A percentile compares a stretch with the other conserved stretches of the same genome.
Evolutionary conservation across 2,113 vertebrate species (phyloP).

Genomic region (Brachyistius frenatus): DNA sequence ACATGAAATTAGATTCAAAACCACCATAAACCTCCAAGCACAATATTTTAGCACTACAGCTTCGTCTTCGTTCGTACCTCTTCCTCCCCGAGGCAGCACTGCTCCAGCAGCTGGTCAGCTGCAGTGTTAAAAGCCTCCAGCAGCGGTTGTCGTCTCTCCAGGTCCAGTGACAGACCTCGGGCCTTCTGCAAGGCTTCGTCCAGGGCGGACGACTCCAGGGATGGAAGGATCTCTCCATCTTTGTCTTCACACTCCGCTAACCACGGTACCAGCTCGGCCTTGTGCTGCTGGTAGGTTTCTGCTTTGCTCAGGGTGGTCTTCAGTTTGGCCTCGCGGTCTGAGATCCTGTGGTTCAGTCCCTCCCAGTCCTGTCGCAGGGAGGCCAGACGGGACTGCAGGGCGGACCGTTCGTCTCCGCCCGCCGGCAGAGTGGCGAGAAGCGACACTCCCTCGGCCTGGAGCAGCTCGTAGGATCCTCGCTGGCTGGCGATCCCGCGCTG

Average conservation of each 20-base stretch:
- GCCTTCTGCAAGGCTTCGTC: constrained; percentile 90
- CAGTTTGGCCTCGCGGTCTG: constrained; percentile 85
- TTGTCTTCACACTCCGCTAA: constrained; percentile 88
- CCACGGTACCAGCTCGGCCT: constrained; percentile 90
- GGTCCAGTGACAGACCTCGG: constrained; percentile 88
- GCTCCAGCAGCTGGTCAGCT: constrained; percentile 92
- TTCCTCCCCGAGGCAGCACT: constrained; percentile 91
- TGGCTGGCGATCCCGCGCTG: constrained; percentile 93
- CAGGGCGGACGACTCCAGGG: constrained; percentile 88
- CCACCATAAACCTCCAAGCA: too few relatives aligned
- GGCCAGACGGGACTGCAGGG: constrained; percentile 88
- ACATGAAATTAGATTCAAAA: too few relatives aligned
- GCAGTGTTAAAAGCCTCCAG: constrained; percentile 92
- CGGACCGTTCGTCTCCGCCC: constrained; percentile 90
- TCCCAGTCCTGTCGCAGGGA: constrained; percentile 93
- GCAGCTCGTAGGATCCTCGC: constrained; percentile 95
- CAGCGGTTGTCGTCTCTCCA: constrained; percentile 90
- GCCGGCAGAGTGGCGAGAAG: constrained; percentile 89
- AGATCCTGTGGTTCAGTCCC: constrained; percentile 85
- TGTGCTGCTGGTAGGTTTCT: constrained; percentile 90
- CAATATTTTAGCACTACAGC: too few relatives aligned
- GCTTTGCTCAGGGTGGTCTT: constrained; percentile 91
- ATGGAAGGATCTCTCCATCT: constrained; percentile 86
- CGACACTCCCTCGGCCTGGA: constrained; percentile 91
- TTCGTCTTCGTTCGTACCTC: constrained; percentile 62